Evolutionary conservation across 2,113 vertebrate genomes (phyloP).

Genomic region (Toxostoma redivivum): DNA sequence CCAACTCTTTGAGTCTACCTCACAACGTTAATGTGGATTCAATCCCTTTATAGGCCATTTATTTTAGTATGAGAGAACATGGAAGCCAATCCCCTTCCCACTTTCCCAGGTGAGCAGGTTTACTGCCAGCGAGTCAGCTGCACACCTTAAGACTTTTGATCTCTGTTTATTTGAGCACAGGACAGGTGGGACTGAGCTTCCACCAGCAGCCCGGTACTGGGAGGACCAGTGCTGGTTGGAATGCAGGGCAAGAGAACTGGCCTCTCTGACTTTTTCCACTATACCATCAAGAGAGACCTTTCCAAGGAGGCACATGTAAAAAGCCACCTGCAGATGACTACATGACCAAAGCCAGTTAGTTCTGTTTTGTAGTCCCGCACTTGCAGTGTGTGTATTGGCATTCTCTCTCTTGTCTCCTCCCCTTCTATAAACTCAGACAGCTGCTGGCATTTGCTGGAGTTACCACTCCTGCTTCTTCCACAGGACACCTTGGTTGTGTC

Average conservation of each 20-base stretch:
- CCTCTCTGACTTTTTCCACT: neutral
- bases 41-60: neutral
- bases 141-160: neutral
- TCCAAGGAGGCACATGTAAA: neutral
- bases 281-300: neutral
- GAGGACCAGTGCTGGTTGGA: neutral
- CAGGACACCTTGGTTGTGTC: neutral
- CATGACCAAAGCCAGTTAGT: neutral
- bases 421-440: neutral
- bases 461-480: neutral
- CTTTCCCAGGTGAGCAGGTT: neutral
- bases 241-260: neutral
- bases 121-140: neutral
- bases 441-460: neutral
- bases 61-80: neutral
- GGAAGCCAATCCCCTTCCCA: neutral
- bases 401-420: neutral
- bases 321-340: neutral
- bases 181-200: neutral
- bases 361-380: neutral
- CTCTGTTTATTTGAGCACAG: neutral
- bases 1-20: neutral
- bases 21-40: neutral
- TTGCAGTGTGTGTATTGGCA: rapidly evolving
- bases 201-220: neutral